These are phyloP conservation scores for Nanger granti DNA, from an alignment of 2,113 vertebrate genomes.

Conservation along the genomic window DNA sequence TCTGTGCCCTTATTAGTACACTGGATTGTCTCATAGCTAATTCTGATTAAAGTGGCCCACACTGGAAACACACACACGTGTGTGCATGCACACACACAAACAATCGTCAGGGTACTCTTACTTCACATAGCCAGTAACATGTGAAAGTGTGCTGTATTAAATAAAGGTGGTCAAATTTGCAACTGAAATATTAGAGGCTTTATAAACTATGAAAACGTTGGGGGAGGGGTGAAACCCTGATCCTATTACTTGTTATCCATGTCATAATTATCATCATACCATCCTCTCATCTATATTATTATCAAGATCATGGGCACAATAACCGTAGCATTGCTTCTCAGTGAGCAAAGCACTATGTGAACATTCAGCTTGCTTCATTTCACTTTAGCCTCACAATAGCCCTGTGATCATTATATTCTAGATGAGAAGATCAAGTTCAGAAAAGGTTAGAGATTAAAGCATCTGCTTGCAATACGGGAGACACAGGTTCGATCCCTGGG, in stretches of 20 bases:
- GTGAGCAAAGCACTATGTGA: background rate
- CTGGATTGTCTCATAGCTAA: background rate
- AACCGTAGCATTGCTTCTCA: rapidly evolving
- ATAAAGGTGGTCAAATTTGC: background rate
- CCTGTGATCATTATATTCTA: background rate
- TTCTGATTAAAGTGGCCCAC: background rate
- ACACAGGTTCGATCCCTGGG: too few species aligned
- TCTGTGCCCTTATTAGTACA: background rate
- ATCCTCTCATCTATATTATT: background rate
- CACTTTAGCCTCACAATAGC: background rate
- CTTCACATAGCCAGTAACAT: background rate
- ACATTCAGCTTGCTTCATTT: background rate
- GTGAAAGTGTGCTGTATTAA: background rate
- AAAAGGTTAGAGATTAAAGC: background rate
- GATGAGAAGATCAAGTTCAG: background rate
- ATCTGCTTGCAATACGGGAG: too few species aligned
- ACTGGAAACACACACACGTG: background rate
- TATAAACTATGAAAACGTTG: background rate
- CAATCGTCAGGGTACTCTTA: background rate
- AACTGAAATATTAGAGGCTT: background rate
- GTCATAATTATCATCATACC: background rate
- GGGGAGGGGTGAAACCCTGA: background rate
- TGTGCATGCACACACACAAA: background rate
- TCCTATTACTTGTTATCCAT: background rate
- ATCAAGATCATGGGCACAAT: background rate